Percentiles rank a stretch among this genome's conserved stretches.
Evolutionary conservation across 2,888 invertebrate genomes (phyloP).

Genomic region (Noctua comes): DNA sequence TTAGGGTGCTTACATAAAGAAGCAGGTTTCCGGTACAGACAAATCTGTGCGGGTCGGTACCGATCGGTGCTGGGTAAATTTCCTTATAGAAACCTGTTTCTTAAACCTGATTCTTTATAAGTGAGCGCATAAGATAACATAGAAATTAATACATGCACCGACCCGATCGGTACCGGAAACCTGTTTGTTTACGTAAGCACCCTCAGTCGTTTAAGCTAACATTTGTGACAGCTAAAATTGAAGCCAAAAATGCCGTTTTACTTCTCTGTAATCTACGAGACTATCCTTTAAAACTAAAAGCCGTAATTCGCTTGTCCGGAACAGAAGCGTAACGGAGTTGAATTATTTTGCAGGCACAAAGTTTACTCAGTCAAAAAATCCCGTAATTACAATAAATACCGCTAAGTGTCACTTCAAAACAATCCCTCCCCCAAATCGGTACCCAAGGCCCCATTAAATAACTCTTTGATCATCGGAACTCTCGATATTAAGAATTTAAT

Average conservation of each 20-base stretch:
- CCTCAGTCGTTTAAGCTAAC: not conserved
- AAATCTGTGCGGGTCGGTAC: too few species aligned
- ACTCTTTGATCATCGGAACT: constrained; percentile 57
- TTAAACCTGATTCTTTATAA: too few species aligned
- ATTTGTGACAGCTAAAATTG: not conserved
- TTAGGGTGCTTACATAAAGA: not conserved
- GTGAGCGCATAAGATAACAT: too few species aligned
- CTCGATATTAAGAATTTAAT: constrained; percentile 61
- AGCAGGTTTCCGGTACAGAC: too few species aligned
- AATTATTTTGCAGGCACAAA: not conserved
- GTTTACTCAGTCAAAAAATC: constrained; percentile 28
- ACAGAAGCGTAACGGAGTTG: not conserved
- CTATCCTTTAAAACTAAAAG: not conserved
- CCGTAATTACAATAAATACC: constrained; percentile 41
- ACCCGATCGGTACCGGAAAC: too few species aligned
- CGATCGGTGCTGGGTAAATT: too few species aligned
- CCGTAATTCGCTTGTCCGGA: constrained; percentile 7
- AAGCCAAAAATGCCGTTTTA: not conserved
- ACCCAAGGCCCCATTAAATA: constrained; percentile 32
- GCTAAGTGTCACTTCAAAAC: constrained; percentile 54
- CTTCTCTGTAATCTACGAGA: not conserved
- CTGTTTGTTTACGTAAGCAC: too few species aligned
- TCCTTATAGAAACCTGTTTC: too few species aligned
- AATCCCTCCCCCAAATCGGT: constrained; percentile 19
- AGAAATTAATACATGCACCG: too few species aligned